Percentiles rank a stretch among this genome's conserved stretches.
phyloP scores from a whole-genome alignment of 2,797 vertebrate species.

The Xerus rutilus region DNA sequence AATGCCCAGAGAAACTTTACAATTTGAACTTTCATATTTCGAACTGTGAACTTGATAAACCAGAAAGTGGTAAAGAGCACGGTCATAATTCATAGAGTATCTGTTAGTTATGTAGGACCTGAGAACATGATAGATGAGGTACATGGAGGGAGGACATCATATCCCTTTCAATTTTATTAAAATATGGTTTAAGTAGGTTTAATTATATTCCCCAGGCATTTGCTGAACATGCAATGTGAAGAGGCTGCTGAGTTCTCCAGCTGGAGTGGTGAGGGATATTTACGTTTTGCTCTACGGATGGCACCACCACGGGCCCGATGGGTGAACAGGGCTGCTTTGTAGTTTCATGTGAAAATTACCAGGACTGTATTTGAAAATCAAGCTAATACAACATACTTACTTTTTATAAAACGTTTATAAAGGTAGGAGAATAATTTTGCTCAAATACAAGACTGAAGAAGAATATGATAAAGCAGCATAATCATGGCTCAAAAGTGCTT shows the following conservation, averaged over 20 bases:
- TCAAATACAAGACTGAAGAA: constrained; percentile 48
- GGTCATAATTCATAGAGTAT: not conserved
- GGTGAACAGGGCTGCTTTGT: not conserved
- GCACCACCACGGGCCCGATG: not conserved
- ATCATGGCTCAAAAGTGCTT: constrained; percentile 49
- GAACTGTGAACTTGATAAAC: constrained; percentile 18
- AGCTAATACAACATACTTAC: not conserved
- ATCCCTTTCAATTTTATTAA: constrained; percentile 55
- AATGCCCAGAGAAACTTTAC: not conserved
- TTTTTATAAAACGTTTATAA: constrained; percentile 25
- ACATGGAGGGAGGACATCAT: not conserved
- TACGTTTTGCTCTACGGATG: not conserved
- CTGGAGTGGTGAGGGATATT: not conserved
- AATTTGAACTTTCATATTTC: constrained; percentile 5
- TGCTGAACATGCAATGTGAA: not conserved
- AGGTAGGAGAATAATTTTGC: constrained; percentile 54
- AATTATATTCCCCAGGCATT: constrained; percentile 31
- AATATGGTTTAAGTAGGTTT: constrained; percentile 42
- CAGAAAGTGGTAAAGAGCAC: not conserved
- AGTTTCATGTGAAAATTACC: not conserved
- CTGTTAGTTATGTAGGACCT: not conserved
- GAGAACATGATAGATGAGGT: constrained; percentile 25
- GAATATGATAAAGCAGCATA: constrained; percentile 52
- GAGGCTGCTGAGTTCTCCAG: not conserved
- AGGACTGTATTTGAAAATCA: not conserved